Base-by-base conservation (phyloP, 2,113 vertebrate species). In the Abramis brama region DNA sequence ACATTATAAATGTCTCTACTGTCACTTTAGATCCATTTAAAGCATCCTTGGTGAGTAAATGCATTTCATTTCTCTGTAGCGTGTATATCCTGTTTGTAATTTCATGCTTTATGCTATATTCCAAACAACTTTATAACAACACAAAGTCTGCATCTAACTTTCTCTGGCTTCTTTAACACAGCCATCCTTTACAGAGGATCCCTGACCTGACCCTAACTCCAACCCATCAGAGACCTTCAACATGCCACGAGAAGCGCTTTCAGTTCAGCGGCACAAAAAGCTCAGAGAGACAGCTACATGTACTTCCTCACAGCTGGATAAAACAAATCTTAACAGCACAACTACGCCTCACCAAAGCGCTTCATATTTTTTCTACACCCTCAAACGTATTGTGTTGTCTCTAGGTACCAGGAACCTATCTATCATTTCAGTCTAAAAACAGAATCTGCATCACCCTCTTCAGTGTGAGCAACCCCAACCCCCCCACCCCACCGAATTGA, bases 251-350 rank as follows among this genome's bases (percentile, higher is more conserved):
- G 92, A 92, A 94, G 91, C 89, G 57, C 93, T 95, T 93, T 92
- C 92, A 91, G 90, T 89, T 90, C 89, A 89, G 90, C 87, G 77
- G 93, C 93, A 93, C 91, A 94, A 94, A 94, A 92, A 93, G 93
- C 91, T 89, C 86, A 90, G 91, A 93, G 92, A 94, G 94, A 94
- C 93, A 93, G 92, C 91, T 94, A 94, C 94, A 94, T 92, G 91
- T 91, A 92, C 93, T 94, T 93, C 93, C 84, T 93, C 94, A 93
- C 94, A 93, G 92, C 93, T 91, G 94, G 94, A 95, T 94, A 93
- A 95, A 95, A 95, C 93, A 94, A 95, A 95, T 90, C 93, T 91
- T 94, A 95, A 95, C 93, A 91, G 88, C 92, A 90, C 92, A 94
- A 92, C 91, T 94, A 92, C 92, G 91, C 92, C 92, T 94, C 93